Evolutionary conservation across 2,888 invertebrate species (phyloP).

Genomic region (Odontocolon sp.): DNA sequence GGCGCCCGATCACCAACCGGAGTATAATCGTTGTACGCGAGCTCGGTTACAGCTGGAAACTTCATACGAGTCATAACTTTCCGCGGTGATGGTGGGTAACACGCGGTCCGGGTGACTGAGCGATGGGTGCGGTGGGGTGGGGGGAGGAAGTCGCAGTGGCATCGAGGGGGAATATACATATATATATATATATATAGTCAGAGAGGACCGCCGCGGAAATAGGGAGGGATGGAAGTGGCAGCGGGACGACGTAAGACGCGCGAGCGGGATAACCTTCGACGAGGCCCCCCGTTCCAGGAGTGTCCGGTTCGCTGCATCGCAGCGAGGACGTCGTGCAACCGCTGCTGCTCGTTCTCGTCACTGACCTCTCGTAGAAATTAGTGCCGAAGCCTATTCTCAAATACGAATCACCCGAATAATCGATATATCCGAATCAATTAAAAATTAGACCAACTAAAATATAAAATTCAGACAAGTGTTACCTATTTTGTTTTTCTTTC

Average conservation of each 20-base stretch:
- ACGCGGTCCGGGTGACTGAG: slow-evolving; percentile 3
- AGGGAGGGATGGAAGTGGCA: slow-evolving; percentile 61
- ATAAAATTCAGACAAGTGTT: no score
- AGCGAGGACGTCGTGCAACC: slow-evolving; percentile 67
- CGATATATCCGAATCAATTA: neutral
- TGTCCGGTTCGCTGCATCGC: slow-evolving; percentile 72
- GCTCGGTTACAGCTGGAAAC: slow-evolving; percentile 38
- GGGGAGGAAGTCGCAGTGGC: slow-evolving; percentile 19
- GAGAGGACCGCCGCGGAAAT: slow-evolving; percentile 61
- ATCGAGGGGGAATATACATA: slow-evolving; percentile 31
- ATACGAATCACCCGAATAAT: neutral
- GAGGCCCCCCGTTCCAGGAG: slow-evolving; percentile 68
- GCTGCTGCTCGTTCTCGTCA: slow-evolving; percentile 22
- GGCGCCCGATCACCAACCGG: neutral
- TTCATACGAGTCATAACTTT: slow-evolving; percentile 35
- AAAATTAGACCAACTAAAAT: neutral
- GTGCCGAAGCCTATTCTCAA: neutral
- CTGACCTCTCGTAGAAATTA: neutral
- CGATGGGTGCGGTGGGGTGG: slow-evolving; percentile 3
- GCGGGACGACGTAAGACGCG: slow-evolving; percentile 70
- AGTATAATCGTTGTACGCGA: neutral
- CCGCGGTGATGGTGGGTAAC: neutral
- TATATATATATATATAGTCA: slow-evolving; percentile 43
- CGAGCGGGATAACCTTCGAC: slow-evolving; percentile 61
- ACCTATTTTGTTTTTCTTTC: no score